Evolutionary conservation across 2,888 invertebrate genomes (phyloP), one percentile per base, ranked within the genome.

Genomic region (Drosophila imparisetae): DNA sequence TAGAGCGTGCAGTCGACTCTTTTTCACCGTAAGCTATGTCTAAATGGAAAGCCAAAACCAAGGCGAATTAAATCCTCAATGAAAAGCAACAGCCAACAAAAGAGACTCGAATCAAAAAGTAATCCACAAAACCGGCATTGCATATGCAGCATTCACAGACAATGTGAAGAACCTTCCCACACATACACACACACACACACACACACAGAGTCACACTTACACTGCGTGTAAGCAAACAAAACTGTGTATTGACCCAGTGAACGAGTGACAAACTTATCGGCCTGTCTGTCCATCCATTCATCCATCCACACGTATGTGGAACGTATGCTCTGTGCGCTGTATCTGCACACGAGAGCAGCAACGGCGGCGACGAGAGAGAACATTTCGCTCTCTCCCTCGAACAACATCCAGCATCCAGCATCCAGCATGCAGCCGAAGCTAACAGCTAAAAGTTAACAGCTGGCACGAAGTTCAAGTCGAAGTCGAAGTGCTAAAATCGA

Each of bases 171-270:
- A 45, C 30, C 29, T 36, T 10, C 52, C 13, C 66, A 57, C 50
- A 66, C 42, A 36, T 38, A 36, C 40, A 50, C 62, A 45, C 54
- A 36, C 40, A 50, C 62, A 45, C 54, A 50, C 45, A 48, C 54
- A 60, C 42, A 52, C 32, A 57, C 27, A 34, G 34, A 8, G 34
- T 24, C 15, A 24, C 45, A 24, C 45, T 45, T 24, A 45, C 45
- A 45, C 34, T 8, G 38, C 24, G 54, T 38, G 18, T 42, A 30
- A 42, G 70, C 79, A 81, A 81, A 81, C 80, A 79, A 78, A 36
- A 75, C 66, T 84, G 72, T 71, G 76, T 85, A 78, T 84, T 91
- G 91, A 91, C 91, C 91, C 84, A 91, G 78, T 91, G 91, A 91
- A 91, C 90, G 77, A 90, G 77, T 86, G 80, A 86, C 65, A 48